phyloP scores from a whole-genome alignment of 1,140 invertebrate genomes.

The Ceratoteleas bidentatus region DNA sequence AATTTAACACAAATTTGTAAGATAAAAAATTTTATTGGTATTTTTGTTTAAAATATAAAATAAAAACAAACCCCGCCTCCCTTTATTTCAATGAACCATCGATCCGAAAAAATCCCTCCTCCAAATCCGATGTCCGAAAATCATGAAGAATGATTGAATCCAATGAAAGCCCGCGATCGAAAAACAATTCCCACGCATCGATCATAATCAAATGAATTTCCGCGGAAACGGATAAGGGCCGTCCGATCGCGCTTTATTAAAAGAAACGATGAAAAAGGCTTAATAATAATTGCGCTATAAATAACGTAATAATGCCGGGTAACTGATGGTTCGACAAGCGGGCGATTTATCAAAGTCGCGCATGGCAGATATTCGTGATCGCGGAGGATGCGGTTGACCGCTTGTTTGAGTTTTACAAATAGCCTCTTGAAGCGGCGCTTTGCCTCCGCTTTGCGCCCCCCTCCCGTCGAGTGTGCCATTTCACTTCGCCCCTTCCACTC shows the following conservation, averaged over 20 bases:
- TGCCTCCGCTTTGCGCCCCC: constrained; percentile 5
- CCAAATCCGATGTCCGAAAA: background rate
- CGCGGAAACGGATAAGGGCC: constrained; percentile 28
- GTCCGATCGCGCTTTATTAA: constrained; percentile 47
- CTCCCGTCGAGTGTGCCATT: constrained; percentile 10
- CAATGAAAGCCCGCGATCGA: constrained; percentile 21
- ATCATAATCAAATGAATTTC: constrained; percentile 50
- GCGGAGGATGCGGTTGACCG: constrained; percentile 37
- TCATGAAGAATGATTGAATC: constrained; percentile 6
- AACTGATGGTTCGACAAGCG: constrained; percentile 56
- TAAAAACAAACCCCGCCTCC: too few species aligned
- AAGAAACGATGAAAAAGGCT: constrained; percentile 49
- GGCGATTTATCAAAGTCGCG: constrained; percentile 62
- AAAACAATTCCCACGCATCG: constrained; percentile 46
- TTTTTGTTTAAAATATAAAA: too few species aligned
- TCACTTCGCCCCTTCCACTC: constrained; percentile 13
- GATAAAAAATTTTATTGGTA: too few species aligned
- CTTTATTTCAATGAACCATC: background rate
- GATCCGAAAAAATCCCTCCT: background rate
- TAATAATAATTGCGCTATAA: constrained; percentile 57
- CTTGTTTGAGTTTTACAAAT: constrained; percentile 61
- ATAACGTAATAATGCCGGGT: constrained; percentile 53
- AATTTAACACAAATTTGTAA: too few species aligned
- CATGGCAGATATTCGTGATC: constrained; percentile 50
- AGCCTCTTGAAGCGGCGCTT: constrained; percentile 33